These are phyloP conservation scores for Rotaria sp. DNA, from an alignment of 2,888 invertebrate genomes.

Conservation along the genomic window DNA sequence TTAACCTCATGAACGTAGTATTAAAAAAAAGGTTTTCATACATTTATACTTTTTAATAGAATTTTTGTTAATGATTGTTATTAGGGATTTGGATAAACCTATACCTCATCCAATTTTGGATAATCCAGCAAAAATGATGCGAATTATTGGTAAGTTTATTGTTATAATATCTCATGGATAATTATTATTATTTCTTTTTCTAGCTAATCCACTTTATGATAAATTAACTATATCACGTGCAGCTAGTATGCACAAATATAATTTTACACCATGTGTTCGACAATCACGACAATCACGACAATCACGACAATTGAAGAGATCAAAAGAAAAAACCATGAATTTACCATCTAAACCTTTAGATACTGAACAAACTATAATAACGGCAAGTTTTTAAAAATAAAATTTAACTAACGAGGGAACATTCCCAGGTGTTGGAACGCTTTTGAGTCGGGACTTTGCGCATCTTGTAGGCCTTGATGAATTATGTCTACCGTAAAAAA, in stretches of 20 bases:
- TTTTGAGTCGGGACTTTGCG: too few species aligned
- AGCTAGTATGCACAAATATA: background rate
- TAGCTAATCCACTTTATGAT: constrained; percentile 6
- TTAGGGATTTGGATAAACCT: background rate
- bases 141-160: background rate
- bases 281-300: background rate
- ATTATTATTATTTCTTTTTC: background rate
- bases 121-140: background rate
- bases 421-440: too few species aligned
- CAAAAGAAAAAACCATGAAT: background rate
- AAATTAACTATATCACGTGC: background rate
- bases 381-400: background rate
- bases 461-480: too few species aligned
- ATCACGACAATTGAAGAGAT: background rate
- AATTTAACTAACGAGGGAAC: too few species aligned
- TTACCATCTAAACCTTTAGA: background rate
- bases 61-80: background rate
- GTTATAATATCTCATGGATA: background rate
- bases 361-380: background rate
- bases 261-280: background rate
- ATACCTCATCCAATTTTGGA: constrained; percentile 3
- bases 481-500: too few species aligned
- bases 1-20: background rate
- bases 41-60: too few species aligned
- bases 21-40: background rate